Base-by-base conservation (phyloP, 2,888 invertebrate genomes). In the Polietes domitor region DNA sequence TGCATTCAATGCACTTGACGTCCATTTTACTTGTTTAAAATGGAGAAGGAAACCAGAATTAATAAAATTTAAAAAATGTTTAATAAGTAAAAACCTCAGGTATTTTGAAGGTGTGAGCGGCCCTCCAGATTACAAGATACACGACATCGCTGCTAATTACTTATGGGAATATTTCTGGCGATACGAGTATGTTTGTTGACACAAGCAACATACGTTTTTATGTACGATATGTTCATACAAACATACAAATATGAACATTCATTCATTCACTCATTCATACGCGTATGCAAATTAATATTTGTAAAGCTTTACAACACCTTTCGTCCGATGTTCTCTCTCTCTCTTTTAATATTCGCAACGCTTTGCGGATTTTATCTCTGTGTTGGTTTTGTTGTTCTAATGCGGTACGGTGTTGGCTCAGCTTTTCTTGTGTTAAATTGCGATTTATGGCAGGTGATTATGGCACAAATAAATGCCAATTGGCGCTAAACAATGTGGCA, bases 401-500 rank as follows among this genome's bases (percentile, higher is more conserved):
- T 63, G 9, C 19, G 41, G 12, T 17, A 1, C 19, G 28, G 63
- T 50, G 71, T 70, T 26, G 26, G 19, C 12, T 32, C 63, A 61
- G 41, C 12, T 65, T 32, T 55, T 71, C 41, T 41, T 63, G 28
- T 71, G 50, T 21, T 72, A 53, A 72, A 78, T 78, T 65, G 41
- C 65, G 26, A 78, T 81, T 81, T 81, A 81, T 77, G 72, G 37
- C 73, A 73, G 47, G 65, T 68, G 32, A 77, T 68, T 68, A 55
- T 47, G 53, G n/a, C 77, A 63, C 28, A 63, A 47, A 63, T 55
- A 28, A 43, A 41, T 28, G 9, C 17, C 21, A 78, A 71, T 71
- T 72, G 71, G 75, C 55, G 43, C 10, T 61, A 78, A 81, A 70
- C 73, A 50, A 70, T 81, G 70, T 82, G 63, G 78, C 72, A 75